phyloP scores from a whole-genome alignment of 2,113 vertebrate species.

The Prinia subflava region DNA sequence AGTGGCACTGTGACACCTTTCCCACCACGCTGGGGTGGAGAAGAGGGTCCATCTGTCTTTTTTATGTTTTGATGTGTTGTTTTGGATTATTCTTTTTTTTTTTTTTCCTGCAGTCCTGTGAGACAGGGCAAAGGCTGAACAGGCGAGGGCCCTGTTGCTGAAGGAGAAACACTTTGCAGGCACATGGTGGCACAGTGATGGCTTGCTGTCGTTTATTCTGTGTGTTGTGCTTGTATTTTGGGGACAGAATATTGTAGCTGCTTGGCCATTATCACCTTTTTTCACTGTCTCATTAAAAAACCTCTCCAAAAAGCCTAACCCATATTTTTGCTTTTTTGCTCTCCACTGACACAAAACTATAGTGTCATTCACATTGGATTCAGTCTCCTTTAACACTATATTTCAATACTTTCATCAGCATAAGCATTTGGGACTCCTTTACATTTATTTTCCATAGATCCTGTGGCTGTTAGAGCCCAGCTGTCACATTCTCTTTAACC shows the following conservation, averaged over 20 bases:
- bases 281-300: not conserved
- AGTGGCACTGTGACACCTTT: not conserved
- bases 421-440: not conserved
- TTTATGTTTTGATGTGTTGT: not conserved
- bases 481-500: not conserved
- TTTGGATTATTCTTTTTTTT: not conserved
- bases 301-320: not conserved
- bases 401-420: not conserved
- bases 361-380: not conserved
- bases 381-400: not conserved
- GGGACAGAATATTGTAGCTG: not conserved
- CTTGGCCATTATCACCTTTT: not conserved
- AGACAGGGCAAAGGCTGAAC: not conserved
- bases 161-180: not conserved
- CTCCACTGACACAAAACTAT: not conserved
- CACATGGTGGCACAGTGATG: not conserved
- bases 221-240: not conserved
- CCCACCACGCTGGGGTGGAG: not conserved
- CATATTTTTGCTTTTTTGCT: not conserved
- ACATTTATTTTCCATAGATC: not conserved
- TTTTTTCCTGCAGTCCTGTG: not conserved
- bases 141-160: not conserved
- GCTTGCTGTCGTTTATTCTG: not conserved
- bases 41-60: not conserved
- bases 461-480: not conserved